Conservation (phyloP, 2,113 vertebrate genomes). For the Rhinopomastus cyanomelas region DNA sequence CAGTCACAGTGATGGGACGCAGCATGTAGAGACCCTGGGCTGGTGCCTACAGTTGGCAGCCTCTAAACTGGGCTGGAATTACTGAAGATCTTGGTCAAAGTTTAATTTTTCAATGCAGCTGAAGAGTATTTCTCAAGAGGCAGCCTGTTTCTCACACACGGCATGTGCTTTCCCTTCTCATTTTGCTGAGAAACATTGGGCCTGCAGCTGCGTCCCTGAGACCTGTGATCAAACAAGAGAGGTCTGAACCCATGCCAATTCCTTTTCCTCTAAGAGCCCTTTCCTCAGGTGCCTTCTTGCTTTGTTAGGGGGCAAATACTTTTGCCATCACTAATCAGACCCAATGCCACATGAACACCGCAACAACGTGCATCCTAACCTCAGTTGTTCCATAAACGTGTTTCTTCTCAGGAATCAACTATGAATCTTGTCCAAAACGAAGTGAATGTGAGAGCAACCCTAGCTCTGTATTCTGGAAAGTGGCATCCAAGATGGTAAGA, state of each 20-base stretch:
- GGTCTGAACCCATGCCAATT: not conserved
- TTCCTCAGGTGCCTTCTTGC: not conserved
- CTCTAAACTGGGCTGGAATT: not conserved
- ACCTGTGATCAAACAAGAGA: not conserved
- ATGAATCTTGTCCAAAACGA: slow-evolving; percentile 72
- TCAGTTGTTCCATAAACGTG: not conserved
- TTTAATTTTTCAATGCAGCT: not conserved
- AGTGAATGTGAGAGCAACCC: slow-evolving; percentile 70
- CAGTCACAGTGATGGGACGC: not conserved
- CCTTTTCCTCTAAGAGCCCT: not conserved
- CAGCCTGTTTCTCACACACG: not conserved
- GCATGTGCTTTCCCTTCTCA: not conserved
- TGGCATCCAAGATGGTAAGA: slow-evolving; percentile 73
- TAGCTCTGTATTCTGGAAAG: slow-evolving; percentile 69
- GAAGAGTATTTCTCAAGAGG: not conserved
- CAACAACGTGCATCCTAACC: not conserved
- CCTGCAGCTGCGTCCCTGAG: not conserved
- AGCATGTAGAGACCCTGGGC: not conserved
- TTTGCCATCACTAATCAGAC: not conserved
- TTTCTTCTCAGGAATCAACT: slow-evolving; percentile 73
- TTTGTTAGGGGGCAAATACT: not conserved
- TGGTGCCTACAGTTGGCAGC: not conserved
- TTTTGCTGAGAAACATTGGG: not conserved
- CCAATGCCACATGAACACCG: not conserved
- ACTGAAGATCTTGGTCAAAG: not conserved